Conservation (phyloP, 2,113 vertebrate species). For the Otus sunia region DNA sequence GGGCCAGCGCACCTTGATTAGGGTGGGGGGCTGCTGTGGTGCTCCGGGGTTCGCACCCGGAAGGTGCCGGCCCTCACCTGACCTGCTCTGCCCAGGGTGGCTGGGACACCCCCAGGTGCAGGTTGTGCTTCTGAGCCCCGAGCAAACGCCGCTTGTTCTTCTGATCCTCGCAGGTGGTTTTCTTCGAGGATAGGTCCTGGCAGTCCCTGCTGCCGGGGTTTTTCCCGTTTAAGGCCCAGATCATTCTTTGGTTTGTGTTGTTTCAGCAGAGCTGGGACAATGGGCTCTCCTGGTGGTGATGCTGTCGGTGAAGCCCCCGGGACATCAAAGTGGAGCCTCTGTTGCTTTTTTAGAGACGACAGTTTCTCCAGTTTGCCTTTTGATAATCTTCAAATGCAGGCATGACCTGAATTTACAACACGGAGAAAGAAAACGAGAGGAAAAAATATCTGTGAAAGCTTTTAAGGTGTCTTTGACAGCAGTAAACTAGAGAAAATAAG, state of each 20-base stretch:
- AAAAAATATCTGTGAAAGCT: background rate
- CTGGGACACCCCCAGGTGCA: too few relatives aligned
- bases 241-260: rapidly evolving
- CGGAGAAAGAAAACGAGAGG: background rate
- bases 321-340: background rate
- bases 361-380: slow-evolving; percentile 37
- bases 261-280: background rate
- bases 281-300: background rate
- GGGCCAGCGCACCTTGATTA: background rate
- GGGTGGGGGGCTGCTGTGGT: rapidly evolving
- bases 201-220: rapidly evolving
- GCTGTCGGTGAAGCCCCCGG: background rate
- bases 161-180: rapidly evolving
- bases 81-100: too few relatives aligned
- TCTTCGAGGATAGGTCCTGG: rapidly evolving
- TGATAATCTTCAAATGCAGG: slow-evolving; percentile 28
- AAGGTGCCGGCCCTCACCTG: too few relatives aligned
- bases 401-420: slow-evolving; percentile 32
- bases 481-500: slow-evolving; percentile 45
- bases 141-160: rapidly evolving
- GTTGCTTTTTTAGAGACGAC: background rate
- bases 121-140: background rate
- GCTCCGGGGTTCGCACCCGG: background rate
- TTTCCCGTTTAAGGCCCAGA: rapidly evolving
- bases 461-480: slow-evolving; percentile 36